Evolutionary conservation across 2,888 invertebrate genomes (phyloP), one percentile per base, ranked within the genome.

Genomic region (Alentia gelatinosa): DNA sequence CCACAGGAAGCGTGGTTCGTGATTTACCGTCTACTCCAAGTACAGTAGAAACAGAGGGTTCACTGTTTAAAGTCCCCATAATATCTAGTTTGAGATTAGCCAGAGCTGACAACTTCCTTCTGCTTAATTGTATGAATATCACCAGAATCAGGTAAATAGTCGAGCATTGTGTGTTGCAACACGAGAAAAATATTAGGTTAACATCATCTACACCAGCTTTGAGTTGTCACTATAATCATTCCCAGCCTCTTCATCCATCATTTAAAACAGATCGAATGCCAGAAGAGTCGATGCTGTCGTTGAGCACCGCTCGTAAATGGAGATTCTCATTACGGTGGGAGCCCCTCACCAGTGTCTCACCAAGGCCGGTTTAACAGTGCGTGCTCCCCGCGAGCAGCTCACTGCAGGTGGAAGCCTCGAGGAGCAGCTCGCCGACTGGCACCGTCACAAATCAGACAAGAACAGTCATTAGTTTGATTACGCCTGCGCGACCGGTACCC

Each of bases 381-480:
- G 68, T 68, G 68, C 68, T 68, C 68, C n/a, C n/a, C n/a, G 30
- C 26, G 68, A 68, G 68, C 68, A 68, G 26, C 68, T 68, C 68
- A 30, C n/a, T 68, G 26, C n/a, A 68, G 68, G 68, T 68, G 68
- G 33, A 26, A 30, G 15, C 30, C 68, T 30, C 23, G 68, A 30
- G 68, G 68, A 68, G 68, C 68, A 68, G 26, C 33, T 33, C 74
- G 30, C 74, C 26, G 33, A 33, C 79, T 39, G 37, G 37, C 79
- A 15, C 35, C 79, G 39, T 79, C 39, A 79, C 37, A 79, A 79
- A 39, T 35, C 79, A 79, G 79, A 79, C 79, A 79, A 79, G 79
- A 79, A 39, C 37, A 35, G 79, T 79, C 79, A 79, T 79, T 79
- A 79, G 79, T 79, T 79, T 79, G 79, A 79, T 79, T 79, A 79